phyloP scores from a whole-genome alignment of 2,888 invertebrate species.

The Dinocampus coccinellae region DNA sequence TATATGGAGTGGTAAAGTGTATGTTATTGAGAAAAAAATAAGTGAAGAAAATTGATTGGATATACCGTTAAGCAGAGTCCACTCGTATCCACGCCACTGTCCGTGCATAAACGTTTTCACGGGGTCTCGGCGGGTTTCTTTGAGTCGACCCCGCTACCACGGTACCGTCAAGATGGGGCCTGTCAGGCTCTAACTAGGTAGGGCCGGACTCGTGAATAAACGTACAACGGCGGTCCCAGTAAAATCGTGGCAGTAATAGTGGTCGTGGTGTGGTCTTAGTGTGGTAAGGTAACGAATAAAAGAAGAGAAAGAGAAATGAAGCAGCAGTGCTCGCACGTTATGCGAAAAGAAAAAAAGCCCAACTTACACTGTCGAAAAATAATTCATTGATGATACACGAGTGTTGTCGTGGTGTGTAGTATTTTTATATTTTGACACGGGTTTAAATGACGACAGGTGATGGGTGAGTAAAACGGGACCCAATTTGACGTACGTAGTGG shows the following conservation, averaged over 20 bases:
- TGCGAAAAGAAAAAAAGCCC: slow-evolving; percentile 24
- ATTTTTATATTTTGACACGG: slow-evolving; percentile 66
- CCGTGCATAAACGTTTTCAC: slow-evolving; percentile 65
- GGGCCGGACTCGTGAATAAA: slow-evolving; percentile 49
- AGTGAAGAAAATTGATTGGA: slow-evolving; percentile 35
- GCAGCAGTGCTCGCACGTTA: slow-evolving; percentile 16
- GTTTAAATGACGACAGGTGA: slow-evolving; percentile 51
- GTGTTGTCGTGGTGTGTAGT: not conserved
- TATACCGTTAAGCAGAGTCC: slow-evolving; percentile 39
- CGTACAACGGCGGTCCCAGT: not conserved
- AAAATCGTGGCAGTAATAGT: not conserved
- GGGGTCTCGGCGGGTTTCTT: slow-evolving; percentile 61
- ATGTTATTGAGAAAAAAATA: slow-evolving; percentile 31
- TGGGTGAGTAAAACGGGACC: slow-evolving; percentile 24
- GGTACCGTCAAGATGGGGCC: slow-evolving; percentile 62
- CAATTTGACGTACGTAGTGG: slow-evolving; percentile 38
- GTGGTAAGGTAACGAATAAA: slow-evolving; percentile 21
- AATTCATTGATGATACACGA: slow-evolving; percentile 11
- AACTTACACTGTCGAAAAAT: slow-evolving; percentile 38
- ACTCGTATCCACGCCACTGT: slow-evolving; percentile 58
- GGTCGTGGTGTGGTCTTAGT: too few relatives aligned
- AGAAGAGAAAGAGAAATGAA: slow-evolving; percentile 24
- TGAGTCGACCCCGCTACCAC: slow-evolving; percentile 57
- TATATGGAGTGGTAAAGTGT: slow-evolving; percentile 29
- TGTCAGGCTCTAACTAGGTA: slow-evolving; percentile 67